Percentiles rank a stretch among this genome's conserved stretches.
Conservation (phyloP, 2,113 vertebrate species). For the Centrocercus urophasianus region DNA sequence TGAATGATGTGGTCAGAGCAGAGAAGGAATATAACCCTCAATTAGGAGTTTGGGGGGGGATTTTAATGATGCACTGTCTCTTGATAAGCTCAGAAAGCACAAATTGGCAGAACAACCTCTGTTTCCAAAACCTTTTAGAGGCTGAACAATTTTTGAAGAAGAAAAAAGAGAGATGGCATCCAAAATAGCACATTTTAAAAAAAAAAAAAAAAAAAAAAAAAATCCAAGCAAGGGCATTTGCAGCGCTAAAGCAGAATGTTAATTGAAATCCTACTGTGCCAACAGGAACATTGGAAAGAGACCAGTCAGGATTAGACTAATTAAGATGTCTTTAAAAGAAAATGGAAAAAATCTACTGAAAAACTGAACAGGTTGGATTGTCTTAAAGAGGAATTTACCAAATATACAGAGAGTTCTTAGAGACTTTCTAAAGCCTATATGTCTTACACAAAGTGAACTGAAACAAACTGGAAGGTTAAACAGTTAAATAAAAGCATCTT, state of each 20-base stretch:
- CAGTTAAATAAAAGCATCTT: neutral
- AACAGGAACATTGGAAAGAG: conserved; percentile 84
- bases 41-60: neutral
- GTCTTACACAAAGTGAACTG: neutral
- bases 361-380: conserved; percentile 79
- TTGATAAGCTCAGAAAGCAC: conserved; percentile 40
- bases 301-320: conserved; percentile 87
- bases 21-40: neutral
- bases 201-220: conserved; percentile 47
- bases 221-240: conserved; percentile 77
- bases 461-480: neutral
- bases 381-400: conserved; percentile 78
- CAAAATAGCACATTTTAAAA: conserved; percentile 67
- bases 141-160: conserved; percentile 63
- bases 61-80: neutral
- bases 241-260: conserved; percentile 79
- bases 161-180: conserved; percentile 71
- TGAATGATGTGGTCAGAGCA: conserved; percentile 32
- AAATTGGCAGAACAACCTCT: conserved; percentile 53
- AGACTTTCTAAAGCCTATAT: conserved; percentile 29
- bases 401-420: conserved; percentile 13
- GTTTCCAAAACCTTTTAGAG: conserved; percentile 63
- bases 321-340: conserved; percentile 85
- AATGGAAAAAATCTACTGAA: neutral
- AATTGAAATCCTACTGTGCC: conserved; percentile 86